phyloP scores from a whole-genome alignment of 2,113 vertebrate genomes.

The Sakesphorus luctuosus region DNA sequence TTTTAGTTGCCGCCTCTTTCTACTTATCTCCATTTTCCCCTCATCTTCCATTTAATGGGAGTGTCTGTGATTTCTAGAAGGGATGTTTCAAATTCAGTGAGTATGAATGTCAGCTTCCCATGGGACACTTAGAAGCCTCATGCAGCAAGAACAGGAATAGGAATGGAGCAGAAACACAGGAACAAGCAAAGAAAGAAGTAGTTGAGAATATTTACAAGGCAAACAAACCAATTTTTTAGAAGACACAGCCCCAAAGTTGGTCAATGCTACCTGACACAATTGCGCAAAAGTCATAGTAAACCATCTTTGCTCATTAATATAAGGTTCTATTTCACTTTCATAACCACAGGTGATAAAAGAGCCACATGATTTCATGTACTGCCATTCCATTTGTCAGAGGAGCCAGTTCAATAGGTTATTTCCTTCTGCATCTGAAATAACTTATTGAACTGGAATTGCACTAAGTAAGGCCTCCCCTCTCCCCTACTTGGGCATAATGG shows the following conservation, averaged over 20 bases:
- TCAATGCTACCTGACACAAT: background rate
- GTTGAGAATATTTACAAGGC: background rate
- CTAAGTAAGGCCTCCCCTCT: background rate
- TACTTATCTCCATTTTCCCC: background rate
- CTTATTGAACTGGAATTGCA: background rate
- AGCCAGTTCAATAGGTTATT: background rate
- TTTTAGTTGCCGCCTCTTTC: conserved; percentile 23
- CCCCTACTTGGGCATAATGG: background rate
- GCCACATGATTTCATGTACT: background rate
- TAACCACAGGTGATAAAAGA: background rate
- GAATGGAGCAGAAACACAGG: background rate
- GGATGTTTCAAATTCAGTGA: background rate
- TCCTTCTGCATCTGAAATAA: background rate
- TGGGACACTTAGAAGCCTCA: background rate
- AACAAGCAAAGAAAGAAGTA: background rate
- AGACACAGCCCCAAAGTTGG: background rate
- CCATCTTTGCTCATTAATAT: background rate
- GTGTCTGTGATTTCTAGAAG: background rate
- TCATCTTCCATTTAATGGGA: background rate
- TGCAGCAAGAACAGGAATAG: background rate
- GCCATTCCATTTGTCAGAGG: background rate
- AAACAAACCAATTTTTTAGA: background rate
- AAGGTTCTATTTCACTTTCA: background rate
- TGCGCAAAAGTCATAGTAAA: background rate
- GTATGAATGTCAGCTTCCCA: background rate